Evolutionary conservation across 2,113 vertebrate species (phyloP), one percentile per base, ranked within the genome.

Genomic region (Alces alces): DNA sequence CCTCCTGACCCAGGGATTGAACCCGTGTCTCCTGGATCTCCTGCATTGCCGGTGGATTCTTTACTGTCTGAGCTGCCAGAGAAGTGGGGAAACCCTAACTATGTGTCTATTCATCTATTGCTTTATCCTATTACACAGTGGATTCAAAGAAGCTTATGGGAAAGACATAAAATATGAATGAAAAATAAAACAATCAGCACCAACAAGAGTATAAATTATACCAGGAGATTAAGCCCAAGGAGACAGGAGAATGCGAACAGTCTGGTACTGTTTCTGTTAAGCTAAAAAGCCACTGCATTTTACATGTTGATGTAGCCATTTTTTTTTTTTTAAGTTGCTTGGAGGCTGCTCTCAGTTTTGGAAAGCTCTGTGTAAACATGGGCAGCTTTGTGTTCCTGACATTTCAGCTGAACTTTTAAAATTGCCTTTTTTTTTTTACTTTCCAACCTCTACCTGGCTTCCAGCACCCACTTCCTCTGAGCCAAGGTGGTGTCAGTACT

Each of bases 401-500:
- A 93, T 96, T 96, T 96, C 64, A 89, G 66, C 55, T 86, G 78
- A 93, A 94, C 94, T 95, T 95, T 78, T 93, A 84, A 90, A 86
- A 79, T 33, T 52, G 54, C 25, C 28, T 55, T 58, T 50, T 58
- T 45, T 66, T 58, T n/a, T 43, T 23, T 1, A 39, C 33, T 64
- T 76, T 73, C 36, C 47, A 95, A 97, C 80, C 91, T 98, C 47
- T 54, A 86, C 73, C 50, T 98, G 98, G 98, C 98, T 98, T 98
- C 98, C 64, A 98, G 28, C 94, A 92, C 92, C 95, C 85, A 82
- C 97, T 98, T 86, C 13, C 61, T 88, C 93, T 89, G 30, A 93
- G 66, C 78, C 2, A 94, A 91, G 80, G 86, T 92, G 70, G 66
- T 95, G 93, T 95, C 95, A 28, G 91, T 97, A 97, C 87, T 86